A percentile compares a stretch with the other conserved stretches of the same genome.
Conservation (phyloP, 2,113 vertebrate genomes). For the Charadrius vociferus region DNA sequence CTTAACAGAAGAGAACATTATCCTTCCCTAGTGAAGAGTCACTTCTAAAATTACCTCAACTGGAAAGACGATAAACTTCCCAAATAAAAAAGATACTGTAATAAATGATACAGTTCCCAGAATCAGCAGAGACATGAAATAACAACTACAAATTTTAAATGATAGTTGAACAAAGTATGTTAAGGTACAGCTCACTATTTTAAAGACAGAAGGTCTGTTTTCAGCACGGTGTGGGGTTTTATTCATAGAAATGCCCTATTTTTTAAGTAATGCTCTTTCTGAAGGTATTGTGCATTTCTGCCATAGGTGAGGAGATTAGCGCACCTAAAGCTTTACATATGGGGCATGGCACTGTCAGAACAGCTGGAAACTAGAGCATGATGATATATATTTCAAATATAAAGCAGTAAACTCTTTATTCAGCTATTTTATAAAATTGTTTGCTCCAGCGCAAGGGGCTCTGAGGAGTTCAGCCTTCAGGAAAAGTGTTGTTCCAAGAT, state of each 20-base stretch:
- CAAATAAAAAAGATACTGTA: background rate
- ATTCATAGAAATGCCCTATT: background rate
- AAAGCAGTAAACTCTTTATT: background rate
- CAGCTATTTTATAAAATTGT: background rate
- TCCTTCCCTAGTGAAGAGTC: background rate
- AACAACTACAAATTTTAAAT: background rate
- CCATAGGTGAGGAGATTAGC: background rate
- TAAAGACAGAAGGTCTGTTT: background rate
- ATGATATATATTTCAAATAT: background rate
- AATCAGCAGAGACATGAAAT: background rate
- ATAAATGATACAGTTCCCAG: background rate
- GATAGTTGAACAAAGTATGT: background rate
- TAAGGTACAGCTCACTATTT: background rate
- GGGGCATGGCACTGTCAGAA: background rate
- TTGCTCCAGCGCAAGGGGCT: background rate
- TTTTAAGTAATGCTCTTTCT: background rate
- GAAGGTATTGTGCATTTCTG: background rate
- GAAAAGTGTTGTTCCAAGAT: background rate
- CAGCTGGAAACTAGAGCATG: background rate
- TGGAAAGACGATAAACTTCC: background rate
- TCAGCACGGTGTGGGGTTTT: background rate
- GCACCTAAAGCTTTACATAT: background rate
- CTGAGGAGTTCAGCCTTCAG: background rate
- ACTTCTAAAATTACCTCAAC: conserved; percentile 1
- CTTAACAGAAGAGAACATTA: background rate